These are phyloP conservation scores for Gymnarchus niloticus DNA, from an alignment of 2,113 vertebrate genomes.

Conservation along the genomic window DNA sequence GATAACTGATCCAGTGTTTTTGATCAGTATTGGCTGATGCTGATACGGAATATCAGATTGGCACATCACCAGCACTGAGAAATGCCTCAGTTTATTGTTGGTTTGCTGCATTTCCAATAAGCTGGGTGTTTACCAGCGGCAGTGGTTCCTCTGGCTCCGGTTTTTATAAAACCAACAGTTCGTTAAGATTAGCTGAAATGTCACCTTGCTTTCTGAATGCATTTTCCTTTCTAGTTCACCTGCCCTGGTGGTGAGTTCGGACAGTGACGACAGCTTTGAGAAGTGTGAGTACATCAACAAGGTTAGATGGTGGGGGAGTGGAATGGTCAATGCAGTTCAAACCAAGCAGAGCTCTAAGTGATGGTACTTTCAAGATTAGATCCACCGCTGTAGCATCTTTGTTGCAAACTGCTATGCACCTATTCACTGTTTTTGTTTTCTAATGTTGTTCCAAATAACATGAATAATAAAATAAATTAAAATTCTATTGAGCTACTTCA, in stretches of 20 bases:
- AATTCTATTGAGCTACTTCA: too few species aligned
- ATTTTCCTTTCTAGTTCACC: constrained; percentile 30
- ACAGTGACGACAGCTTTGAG: constrained; percentile 55
- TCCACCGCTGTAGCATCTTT: neutral
- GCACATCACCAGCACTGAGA: too few species aligned
- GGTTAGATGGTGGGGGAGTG: neutral
- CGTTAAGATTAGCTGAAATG: neutral
- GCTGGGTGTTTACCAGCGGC: neutral
- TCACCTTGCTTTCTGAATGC: neutral
- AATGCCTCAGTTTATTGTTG: neutral
- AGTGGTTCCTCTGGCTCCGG: neutral
- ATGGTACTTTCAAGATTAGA: neutral
- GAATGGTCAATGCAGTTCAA: neutral
- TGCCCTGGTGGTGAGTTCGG: constrained; percentile 49
- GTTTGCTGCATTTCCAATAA: neutral
- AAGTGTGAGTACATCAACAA: constrained; percentile 49
- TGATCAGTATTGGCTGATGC: too few species aligned
- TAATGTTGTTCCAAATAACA: too few species aligned
- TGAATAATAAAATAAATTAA: too few species aligned
- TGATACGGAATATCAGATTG: too few species aligned
- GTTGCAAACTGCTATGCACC: neutral
- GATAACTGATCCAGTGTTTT: too few species aligned
- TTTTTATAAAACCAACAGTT: neutral
- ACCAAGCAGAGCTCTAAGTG: neutral
- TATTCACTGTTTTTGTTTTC: too few species aligned